Conservation (phyloP, 37 sponge, comb jelly and placozoan genomes). For the Eunapius fragilis region DNA sequence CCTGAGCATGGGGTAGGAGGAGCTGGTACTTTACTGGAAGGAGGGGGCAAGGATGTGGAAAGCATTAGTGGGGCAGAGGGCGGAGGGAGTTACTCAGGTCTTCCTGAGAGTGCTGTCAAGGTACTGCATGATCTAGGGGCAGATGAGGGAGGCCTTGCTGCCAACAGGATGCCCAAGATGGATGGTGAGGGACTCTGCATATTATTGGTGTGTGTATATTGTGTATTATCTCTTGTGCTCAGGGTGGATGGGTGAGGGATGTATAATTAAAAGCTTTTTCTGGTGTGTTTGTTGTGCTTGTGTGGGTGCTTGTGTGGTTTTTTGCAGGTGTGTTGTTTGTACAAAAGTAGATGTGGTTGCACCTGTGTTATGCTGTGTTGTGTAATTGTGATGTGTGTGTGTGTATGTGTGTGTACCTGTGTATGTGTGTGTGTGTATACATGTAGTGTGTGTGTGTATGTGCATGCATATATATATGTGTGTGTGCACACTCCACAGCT, state of each 20-base stretch:
- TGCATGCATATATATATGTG: no score
- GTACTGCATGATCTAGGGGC: background rate
- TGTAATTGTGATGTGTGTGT: background rate
- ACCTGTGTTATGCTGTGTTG: background rate
- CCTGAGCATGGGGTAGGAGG: background rate
- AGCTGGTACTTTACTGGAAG: background rate
- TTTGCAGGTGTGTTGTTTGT: background rate
- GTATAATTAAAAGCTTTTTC: no score
- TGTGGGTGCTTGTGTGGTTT: background rate
- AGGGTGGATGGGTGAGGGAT: no score
- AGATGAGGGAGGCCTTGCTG: background rate
- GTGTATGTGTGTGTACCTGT: constrained; percentile 6
- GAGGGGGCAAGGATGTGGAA: background rate
- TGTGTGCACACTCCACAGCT: no score
- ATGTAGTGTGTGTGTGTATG: background rate
- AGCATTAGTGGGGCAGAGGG: background rate
- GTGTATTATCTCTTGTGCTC: no score
- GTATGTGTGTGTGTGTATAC: background rate
- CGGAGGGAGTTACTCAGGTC: background rate
- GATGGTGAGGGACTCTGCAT: background rate
- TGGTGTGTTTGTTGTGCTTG: no score
- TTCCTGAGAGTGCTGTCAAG: background rate
- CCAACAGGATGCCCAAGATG: background rate
- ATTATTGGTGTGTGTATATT: no score
- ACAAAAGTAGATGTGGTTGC: background rate